phyloP scores from a whole-genome alignment of 2,797 vertebrate species.

The Triplophysa yarkandensis region DNA sequence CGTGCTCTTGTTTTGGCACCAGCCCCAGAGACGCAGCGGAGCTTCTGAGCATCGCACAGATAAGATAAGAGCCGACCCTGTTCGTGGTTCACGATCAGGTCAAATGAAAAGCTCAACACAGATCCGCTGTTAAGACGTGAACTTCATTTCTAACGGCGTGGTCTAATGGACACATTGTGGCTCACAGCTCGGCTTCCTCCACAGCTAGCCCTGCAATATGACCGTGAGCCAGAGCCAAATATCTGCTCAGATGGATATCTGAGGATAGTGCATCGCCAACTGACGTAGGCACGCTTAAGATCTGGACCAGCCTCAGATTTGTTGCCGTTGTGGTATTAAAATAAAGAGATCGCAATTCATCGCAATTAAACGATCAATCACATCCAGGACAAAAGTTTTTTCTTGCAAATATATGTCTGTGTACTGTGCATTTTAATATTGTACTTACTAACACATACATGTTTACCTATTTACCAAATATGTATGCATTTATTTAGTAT shows the following conservation, averaged over 20 bases:
- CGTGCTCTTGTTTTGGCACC: conserved; percentile 25
- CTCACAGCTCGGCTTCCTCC: background rate
- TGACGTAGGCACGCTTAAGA: background rate
- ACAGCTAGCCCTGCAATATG: conserved; percentile 17
- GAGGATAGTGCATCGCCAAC: background rate
- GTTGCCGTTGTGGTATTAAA: too few relatives aligned
- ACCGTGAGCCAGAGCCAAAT: conserved; percentile 28
- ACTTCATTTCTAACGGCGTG: conserved; percentile 17
- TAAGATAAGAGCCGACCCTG: conserved; percentile 69
- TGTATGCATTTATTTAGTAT: too few relatives aligned
- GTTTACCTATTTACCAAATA: too few relatives aligned
- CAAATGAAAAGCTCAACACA: conserved; percentile 22
- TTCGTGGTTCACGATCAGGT: conserved; percentile 34
- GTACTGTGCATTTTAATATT: too few relatives aligned
- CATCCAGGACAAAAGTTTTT: too few relatives aligned
- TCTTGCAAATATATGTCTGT: too few relatives aligned
- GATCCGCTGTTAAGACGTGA: conserved; percentile 23
- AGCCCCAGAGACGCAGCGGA: conserved; percentile 60
- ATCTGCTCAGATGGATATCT: conserved; percentile 1
- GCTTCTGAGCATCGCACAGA: conserved; percentile 74
- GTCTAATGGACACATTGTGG: conserved; percentile 8
- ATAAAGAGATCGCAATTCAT: too few relatives aligned
- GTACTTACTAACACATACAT: too few relatives aligned
- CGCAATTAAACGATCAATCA: too few relatives aligned
- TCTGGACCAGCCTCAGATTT: background rate